Percentiles rank a stretch among this genome's conserved stretches.
phyloP scores from a whole-genome alignment of 2,113 vertebrate genomes.

The Tautogolabrus adspersus region DNA sequence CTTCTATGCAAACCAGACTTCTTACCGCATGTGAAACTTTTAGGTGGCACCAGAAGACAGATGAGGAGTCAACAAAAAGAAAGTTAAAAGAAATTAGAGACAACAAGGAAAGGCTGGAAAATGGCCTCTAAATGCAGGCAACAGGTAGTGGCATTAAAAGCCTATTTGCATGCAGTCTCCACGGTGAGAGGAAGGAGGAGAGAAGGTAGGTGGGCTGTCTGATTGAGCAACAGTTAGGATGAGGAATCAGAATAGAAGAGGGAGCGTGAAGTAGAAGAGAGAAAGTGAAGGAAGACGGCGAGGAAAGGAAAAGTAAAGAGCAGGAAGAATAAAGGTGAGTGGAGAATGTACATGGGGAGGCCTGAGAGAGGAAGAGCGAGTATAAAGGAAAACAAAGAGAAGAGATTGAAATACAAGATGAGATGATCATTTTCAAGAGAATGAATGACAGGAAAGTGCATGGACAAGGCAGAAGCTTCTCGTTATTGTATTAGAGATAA shows the following conservation, averaged over 20 bases:
- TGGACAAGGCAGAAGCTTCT: slow-evolving; percentile 18
- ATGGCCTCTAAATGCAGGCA: slow-evolving; percentile 1
- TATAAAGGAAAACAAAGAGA: neutral
- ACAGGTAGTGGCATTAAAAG: slow-evolving; percentile 4
- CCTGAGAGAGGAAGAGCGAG: neutral
- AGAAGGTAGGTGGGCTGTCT: neutral
- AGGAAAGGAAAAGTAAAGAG: neutral
- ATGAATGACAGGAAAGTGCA: neutral
- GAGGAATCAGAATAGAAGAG: neutral
- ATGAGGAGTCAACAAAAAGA: neutral
- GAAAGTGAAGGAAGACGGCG: neutral
- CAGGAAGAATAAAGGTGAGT: neutral
- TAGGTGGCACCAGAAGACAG: neutral
- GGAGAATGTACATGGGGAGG: neutral
- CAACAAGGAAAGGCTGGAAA: neutral
- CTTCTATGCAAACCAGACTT: neutral
- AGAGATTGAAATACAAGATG: neutral
- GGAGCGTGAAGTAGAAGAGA: neutral
- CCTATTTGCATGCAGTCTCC: neutral
- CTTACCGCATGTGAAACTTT: neutral
- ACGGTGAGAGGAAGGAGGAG: neutral
- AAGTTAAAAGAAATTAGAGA: neutral
- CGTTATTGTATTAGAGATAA: slow-evolving; percentile 44
- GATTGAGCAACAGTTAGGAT: neutral
- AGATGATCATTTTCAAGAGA: slow-evolving; percentile 2